Base-by-base conservation (phyloP, 1,140 invertebrate genomes). In the Phymastichus coffea region DNA sequence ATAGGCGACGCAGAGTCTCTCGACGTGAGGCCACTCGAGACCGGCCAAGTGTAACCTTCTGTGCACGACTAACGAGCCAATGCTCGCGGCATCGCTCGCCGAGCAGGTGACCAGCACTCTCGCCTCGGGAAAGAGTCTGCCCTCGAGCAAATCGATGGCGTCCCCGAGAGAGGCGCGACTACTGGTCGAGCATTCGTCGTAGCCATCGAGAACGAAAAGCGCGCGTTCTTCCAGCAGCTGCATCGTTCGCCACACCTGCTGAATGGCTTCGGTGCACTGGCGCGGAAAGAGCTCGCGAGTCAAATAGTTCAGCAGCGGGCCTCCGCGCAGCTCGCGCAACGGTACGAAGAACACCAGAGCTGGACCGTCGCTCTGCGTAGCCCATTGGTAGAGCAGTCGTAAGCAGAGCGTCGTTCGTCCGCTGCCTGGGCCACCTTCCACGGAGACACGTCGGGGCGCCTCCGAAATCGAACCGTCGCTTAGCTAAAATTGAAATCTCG, bases 201-300 rank as follows among this genome's bases (percentile, higher is more conserved):
- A 82, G 0, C 83, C 82, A 66, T 85, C 83, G 28, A 85, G 67
- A 17, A 85, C 74, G 62, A 85, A 81, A 6, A 84, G 70, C 7
- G 84, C 73, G 15, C 82, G 75, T 23, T 81, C 78, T 53, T 83
- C 83, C 52, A 83, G 66, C 1, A 78, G 62, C 53, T 80, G 76
- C 35, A 80, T 51, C 4, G 75, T 78, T 23, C 77, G 71, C 78
- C 78, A 80, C 4, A 78, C 69, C 46, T 78, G 75, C 33, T 63
- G 69, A 55, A 69, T 71, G 54, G 74, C 66, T 17, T 74, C 70
- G 6, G 69, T 54, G 2, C 59, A 77, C 63, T 61, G 77, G 53
- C 59, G 76, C 63, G 63, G 78, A 10, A 83, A 73, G 0, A 84
- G 70, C 65, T 84, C 82, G 28, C 80, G 68, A 8, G 78, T 66